Evolutionary conservation across 1,140 invertebrate species (phyloP).

Genomic region (Temnothorax curvispinosus): DNA sequence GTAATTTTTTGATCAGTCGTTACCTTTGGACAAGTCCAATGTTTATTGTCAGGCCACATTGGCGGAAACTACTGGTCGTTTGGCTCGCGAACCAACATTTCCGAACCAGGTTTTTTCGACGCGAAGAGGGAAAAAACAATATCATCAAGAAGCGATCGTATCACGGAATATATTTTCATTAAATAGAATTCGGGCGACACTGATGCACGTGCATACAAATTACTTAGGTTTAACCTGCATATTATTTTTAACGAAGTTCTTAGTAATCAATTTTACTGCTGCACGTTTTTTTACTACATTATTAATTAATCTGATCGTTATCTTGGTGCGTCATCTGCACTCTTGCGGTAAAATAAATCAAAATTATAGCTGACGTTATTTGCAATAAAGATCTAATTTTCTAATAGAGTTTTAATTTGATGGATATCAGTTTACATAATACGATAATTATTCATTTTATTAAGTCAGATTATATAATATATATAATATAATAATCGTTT

Average conservation of each 20-base stretch:
- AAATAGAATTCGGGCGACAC: background rate
- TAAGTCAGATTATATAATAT: background rate
- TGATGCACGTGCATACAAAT: background rate
- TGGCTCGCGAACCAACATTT: slow-evolving; percentile 30
- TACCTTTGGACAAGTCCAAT: background rate
- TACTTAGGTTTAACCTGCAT: background rate
- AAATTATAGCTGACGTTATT: background rate
- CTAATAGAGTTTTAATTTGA: background rate
- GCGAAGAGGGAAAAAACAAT: background rate
- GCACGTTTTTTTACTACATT: background rate
- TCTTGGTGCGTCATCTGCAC: background rate
- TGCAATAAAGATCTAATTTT: background rate
- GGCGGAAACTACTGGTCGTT: slow-evolving; percentile 19
- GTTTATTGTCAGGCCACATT: slow-evolving; percentile 32
- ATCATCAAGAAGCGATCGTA: background rate
- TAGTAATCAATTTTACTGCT: background rate
- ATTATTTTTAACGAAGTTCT: background rate
- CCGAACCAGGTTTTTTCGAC: background rate
- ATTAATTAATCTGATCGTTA: background rate
- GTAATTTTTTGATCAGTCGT: too few species aligned
- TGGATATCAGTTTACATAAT: background rate
- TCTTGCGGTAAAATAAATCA: background rate
- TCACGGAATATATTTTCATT: background rate
- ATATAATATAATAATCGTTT: background rate
- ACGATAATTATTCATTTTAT: background rate